These are phyloP conservation scores for Habroteleia sp. DNA, from an alignment of 2,888 invertebrate species.

Conservation along the genomic window DNA sequence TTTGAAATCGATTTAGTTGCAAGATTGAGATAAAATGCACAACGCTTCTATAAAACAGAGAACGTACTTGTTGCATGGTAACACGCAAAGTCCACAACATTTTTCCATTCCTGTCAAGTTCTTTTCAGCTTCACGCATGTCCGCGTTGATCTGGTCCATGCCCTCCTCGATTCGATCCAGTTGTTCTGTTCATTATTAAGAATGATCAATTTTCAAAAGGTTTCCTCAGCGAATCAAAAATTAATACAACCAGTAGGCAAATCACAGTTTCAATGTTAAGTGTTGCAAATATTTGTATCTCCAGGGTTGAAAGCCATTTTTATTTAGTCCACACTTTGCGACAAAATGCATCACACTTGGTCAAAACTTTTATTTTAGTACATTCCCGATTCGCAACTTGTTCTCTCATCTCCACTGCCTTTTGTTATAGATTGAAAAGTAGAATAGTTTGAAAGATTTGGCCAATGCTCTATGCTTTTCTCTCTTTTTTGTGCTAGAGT, in stretches of 20 bases:
- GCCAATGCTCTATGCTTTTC: no score
- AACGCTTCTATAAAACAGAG: neutral
- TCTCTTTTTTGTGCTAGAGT: no score
- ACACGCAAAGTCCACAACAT: conserved; percentile 98
- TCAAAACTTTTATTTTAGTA: neutral
- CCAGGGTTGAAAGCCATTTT: conserved; percentile 26
- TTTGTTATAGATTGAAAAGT: no score
- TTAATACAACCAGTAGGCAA: conserved; percentile 34
- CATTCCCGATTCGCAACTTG: neutral
- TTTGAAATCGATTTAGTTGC: no score
- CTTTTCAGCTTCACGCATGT: conserved; percentile 99
- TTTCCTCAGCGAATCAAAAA: conserved; percentile 1
- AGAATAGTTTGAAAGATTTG: no score
- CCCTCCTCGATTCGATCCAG: conserved; percentile 99
- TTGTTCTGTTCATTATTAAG: conserved; percentile 89
- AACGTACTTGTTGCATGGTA: conserved; percentile 98
- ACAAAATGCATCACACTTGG: neutral
- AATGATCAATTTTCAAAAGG: conserved; percentile 25
- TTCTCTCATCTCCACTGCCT: conserved; percentile 6
- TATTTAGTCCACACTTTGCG: conserved; percentile 28
- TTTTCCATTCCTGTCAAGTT: conserved; percentile 99
- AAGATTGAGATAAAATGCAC: no score
- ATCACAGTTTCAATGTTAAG: conserved; percentile 39
- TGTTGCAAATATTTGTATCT: conserved; percentile 35
- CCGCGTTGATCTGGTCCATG: conserved; percentile 99